Base-by-base conservation (phyloP, 2,888 invertebrate genomes). In the Standfussiana lucernea region DNA sequence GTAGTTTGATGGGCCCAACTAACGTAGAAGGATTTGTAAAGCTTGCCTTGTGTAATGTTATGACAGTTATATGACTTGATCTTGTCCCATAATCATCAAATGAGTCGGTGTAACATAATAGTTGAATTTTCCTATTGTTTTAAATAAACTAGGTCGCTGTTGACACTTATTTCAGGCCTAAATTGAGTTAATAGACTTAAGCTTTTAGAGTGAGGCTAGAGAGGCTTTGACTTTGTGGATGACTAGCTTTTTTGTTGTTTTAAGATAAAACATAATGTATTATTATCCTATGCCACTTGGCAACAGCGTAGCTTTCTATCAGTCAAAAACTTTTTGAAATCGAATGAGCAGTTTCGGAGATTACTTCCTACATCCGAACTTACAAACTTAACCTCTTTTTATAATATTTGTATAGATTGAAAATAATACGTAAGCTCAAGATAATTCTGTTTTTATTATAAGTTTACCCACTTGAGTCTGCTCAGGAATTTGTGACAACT, bases 11-110 rank as follows among this genome's bases (percentile, higher is more conserved):
- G 40, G 45, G n/a, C 6, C 7, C 15, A 40, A 50, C 47, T 37
- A 47, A 74, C 53, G 37, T 59, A 73, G 47, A 66, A 68, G 67
- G 68, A 70, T 72, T 85, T 81, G 68, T 77, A 65, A 56, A 32
- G 37, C 45, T 53, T 70, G n/a, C 1, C 32, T 59, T 72, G 13
- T n/a, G 62, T 40, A 75, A 80, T 53, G n/a, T 70, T 72, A 67
- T 67, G 66, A 71, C 56, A 70, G 28, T 68, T 40, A 72, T 75
- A 74, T 45, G 24, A 47, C 13, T 42, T 8, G 5, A 53, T 67
- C 13, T 42, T 13, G 21, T n/a, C 28, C 32, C 53, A 7, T 42
- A 47, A 18, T 8, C n/a, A 35, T 18, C 13, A 18, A 42, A 40
- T 21, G 79, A 65, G 24, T 42, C 13, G 7, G 35, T 18, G 24